A percentile compares a stretch with the other conserved stretches of the same genome.
These are phyloP conservation scores for Ophonus ardosiacus DNA, from an alignment of 2,888 invertebrate genomes.

Conservation along the genomic window DNA sequence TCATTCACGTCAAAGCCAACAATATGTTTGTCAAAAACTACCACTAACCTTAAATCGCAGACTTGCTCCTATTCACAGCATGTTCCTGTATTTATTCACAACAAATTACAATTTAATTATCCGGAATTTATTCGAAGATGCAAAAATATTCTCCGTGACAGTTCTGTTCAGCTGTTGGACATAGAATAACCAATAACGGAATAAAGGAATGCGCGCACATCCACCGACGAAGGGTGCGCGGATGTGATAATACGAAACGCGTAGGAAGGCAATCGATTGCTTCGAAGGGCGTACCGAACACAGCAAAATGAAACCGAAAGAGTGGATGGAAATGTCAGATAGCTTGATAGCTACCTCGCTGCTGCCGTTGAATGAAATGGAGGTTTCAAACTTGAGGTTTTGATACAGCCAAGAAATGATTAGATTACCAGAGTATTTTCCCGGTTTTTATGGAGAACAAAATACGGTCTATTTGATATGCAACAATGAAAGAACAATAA, in stretches of 20 bases:
- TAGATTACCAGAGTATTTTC: not conserved
- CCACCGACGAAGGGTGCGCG: constrained; percentile 6
- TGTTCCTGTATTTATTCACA: constrained; percentile 30
- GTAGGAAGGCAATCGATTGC: constrained; percentile 60
- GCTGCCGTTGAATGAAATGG: not conserved
- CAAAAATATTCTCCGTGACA: constrained; percentile 5
- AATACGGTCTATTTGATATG: too few species aligned
- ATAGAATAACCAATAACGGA: constrained; percentile 12
- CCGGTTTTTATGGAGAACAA: not conserved
- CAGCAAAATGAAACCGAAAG: constrained; percentile 28
- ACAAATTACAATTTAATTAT: constrained; percentile 9
- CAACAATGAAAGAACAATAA: too few species aligned
- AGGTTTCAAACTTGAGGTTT: not conserved
- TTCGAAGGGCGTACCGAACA: constrained; percentile 53
- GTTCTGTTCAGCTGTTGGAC: constrained; percentile 59
- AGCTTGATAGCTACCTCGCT: not conserved
- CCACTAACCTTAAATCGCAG: constrained; percentile 54
- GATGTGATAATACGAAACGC: constrained; percentile 51
- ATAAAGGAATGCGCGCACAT: constrained; percentile 33
- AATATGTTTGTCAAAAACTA: constrained; percentile 53
- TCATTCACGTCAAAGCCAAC: constrained; percentile 8
- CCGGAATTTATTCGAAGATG: not conserved
- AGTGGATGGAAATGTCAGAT: not conserved
- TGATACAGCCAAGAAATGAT: not conserved
- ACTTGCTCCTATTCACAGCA: constrained; percentile 53